Base-by-base conservation (phyloP, 1,140 invertebrate genomes). In the Anastrepha obliqua region DNA sequence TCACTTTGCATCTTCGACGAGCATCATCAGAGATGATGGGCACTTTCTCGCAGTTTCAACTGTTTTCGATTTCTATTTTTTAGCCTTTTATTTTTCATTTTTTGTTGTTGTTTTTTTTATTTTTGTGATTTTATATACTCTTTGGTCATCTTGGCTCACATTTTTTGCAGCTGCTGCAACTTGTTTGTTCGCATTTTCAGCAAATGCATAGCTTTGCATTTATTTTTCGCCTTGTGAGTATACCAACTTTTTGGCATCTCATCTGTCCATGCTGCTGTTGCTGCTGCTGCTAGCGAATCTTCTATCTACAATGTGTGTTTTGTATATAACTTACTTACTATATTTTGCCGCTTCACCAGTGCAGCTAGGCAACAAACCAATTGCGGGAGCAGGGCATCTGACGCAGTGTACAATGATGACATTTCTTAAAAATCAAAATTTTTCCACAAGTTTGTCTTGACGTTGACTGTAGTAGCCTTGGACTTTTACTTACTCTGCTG, bases 361-460 rank as follows among this genome's bases (percentile, higher is more conserved):
- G 74, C n/a, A 11, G 7, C 74, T 20, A 58, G 55, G 74, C 74
- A 58, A 20, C 74, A 81, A 81, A 58, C 44, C 47, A 81, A 81
- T 81, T 9, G 47, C 11, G 8, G 44, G 3, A 51, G 74, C 47
- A n/a, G 47, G 8, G 74, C 7, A 55, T 6, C 51, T 55, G 44
- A 29, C 9, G 47, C 17, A 51, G 47, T 55, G 47, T n/a, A 81
- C 47, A 29, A 5, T 81, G 74, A 55, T 81, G 74, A 42, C 74
- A 81, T 81, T 81, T 81, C 74, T 81, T 81, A 81, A 81, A 81
- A 81, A 81, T 81, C 74, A 81, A 81, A 81, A 81, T 81, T 81
- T 81, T 51, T 81, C n/a, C 74, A 51, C 74, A 81, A 81, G 17
- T 81, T 81, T 81, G 17, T 55, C 20, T 81, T 81, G 47, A 51